These are phyloP conservation scores for Atopsyche davidsoni DNA, from an alignment of 1,140 invertebrate genomes.

Conservation along the genomic window DNA sequence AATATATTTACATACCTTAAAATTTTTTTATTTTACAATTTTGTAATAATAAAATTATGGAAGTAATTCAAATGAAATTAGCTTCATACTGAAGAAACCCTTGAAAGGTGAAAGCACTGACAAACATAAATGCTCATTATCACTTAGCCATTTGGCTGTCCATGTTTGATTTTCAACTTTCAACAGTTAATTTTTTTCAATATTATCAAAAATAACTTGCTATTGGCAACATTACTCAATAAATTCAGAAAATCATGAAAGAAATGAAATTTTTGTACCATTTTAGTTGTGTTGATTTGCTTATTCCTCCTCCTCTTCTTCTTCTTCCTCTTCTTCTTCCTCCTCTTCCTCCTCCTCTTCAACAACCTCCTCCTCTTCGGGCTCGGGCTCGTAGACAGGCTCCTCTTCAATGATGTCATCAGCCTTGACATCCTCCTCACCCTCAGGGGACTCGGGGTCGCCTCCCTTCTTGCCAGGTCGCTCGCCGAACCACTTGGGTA, in stretches of 20 bases:
- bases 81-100: no score
- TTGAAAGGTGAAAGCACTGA: no score
- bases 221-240: slow-evolving; percentile 7
- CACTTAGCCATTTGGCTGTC: no score
- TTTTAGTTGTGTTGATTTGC: slow-evolving; percentile 63
- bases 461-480: slow-evolving; percentile 85
- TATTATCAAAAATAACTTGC: slow-evolving; percentile 10
- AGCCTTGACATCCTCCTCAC: slow-evolving; percentile 77
- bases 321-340: slow-evolving; percentile 64
- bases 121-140: no score
- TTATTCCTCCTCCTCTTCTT: slow-evolving; percentile 68
- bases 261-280: slow-evolving; percentile 47
- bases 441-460: slow-evolving; percentile 80
- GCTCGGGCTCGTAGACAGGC: slow-evolving; percentile 64
- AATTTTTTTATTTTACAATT: no score
- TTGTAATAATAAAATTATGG: no score
- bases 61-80: no score
- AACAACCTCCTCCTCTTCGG: slow-evolving; percentile 62
- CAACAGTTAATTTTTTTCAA: background rate
- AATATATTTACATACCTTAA: no score
- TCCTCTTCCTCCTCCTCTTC: slow-evolving; percentile 54
- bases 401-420: slow-evolving; percentile 67
- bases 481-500: slow-evolving; percentile 92
- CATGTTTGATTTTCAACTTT: no score
- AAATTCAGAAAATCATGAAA: no score